These are phyloP conservation scores for Amazona vittata DNA, from an alignment of 2,113 vertebrate genomes.

Conservation along the genomic window DNA sequence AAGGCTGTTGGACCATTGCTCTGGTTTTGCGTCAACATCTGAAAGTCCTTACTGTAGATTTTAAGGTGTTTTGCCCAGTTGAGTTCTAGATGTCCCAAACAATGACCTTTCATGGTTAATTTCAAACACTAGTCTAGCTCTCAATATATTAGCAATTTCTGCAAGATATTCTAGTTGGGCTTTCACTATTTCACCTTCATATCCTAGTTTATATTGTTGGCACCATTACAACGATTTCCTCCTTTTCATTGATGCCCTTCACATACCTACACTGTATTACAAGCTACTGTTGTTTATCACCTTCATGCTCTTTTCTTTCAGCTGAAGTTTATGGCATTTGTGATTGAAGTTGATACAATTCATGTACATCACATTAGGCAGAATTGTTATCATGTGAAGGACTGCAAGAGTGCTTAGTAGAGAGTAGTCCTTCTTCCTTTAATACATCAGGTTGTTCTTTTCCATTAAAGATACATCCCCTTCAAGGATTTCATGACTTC, in stretches of 20 bases:
- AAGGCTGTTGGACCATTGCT: not conserved
- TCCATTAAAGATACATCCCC: not conserved
- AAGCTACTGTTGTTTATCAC: not conserved
- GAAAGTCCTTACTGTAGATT: not conserved
- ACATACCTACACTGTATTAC: accelerated
- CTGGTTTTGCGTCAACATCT: not conserved
- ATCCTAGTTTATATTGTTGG: not conserved
- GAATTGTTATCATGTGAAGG: not conserved
- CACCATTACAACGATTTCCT: not conserved
- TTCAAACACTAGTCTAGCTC: not conserved
- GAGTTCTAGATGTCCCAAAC: not conserved
- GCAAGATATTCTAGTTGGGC: not conserved
- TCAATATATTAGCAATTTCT: not conserved
- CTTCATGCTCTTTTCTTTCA: not conserved
- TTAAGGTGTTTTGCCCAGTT: not conserved
- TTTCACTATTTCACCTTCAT: not conserved
- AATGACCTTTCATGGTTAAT: not conserved
- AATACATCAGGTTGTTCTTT: not conserved
- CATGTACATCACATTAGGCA: not conserved
- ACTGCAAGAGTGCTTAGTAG: not conserved
- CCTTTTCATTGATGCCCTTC: not conserved
- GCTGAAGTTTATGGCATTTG: not conserved
- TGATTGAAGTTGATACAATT: not conserved
- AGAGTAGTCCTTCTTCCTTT: not conserved
- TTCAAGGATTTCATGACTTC: not conserved